These are phyloP conservation scores for Blera fallax DNA, from an alignment of 2,888 invertebrate species.

Conservation along the genomic window DNA sequence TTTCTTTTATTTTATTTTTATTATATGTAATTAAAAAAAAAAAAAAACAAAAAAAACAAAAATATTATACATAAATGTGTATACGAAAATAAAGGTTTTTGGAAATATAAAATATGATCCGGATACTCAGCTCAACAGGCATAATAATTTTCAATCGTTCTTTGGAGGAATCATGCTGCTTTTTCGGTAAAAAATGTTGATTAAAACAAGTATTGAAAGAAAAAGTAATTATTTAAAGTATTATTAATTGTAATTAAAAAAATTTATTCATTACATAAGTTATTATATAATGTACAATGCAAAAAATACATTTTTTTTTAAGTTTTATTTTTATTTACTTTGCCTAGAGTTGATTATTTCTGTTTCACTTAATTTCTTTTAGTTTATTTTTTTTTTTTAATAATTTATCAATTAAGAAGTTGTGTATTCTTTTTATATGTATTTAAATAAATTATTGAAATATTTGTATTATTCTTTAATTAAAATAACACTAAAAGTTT, in stretches of 20 bases:
- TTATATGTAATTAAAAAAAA: conserved; percentile 69
- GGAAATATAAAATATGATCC: conserved; percentile 95
- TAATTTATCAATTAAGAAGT: not conserved
- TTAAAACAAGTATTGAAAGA: conserved; percentile 77
- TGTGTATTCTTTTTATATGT: conserved; percentile 5
- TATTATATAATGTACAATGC: conserved; percentile 43
- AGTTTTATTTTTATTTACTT: conserved; percentile 25
- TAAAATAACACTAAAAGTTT: not conserved
- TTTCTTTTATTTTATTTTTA: conserved; percentile 73
- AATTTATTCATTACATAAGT: conserved; percentile 46
- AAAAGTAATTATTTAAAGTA: conserved; percentile 77
- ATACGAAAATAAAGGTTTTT: conserved; percentile 87
- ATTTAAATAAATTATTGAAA: not conserved
- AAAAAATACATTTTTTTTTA: not conserved
- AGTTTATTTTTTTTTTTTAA: not conserved
- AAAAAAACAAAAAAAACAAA: conserved; percentile 58
- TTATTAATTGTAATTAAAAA: conserved; percentile 71
- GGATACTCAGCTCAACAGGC: conserved; percentile 92
- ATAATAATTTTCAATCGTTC: conserved; percentile 98
- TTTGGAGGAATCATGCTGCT: conserved; percentile 94
- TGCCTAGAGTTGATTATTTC: conserved; percentile 23
- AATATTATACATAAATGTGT: conserved; percentile 73
- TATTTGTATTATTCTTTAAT: conserved; percentile 5
- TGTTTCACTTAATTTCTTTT: not conserved
- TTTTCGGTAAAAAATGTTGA: conserved; percentile 89